Evolutionary conservation across 1,140 invertebrate species (phyloP), one percentile per base, ranked within the genome.

Genomic region (Psilanteris sp.): DNA sequence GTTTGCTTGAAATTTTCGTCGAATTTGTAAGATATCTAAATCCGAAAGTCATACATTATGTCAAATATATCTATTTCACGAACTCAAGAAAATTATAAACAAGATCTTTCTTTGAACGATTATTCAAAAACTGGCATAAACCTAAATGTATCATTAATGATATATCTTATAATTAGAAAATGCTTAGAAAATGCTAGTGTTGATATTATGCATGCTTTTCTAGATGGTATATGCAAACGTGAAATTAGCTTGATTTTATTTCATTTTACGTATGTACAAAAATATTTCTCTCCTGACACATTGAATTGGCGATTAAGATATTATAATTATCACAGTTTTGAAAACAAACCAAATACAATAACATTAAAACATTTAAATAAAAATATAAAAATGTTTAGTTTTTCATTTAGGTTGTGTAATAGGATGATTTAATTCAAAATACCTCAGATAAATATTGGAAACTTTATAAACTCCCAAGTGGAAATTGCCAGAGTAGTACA

Each of bases 11-110:
- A 52, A 59, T 44, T 77, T 70, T 46, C 80, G 76, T 9, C 41
- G 80, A 34, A 57, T 79, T 8, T 79, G 76, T 62, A 61, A 62
- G 29, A 46, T 48, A n/a, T 11, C 41, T 29, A 77, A 77, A 79
- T 1, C 29, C 7, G 5, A 10, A 15, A 44, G 36, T 14, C 5
- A 29, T 27, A 22, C 10, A 8, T 44, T 41, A 11, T 3, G 4
- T 7, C 24, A 57, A 20, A 64, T 32, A 4, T 14, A 27, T 4
- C 14, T 13, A 31, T 31, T 1, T 48, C 62, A n/a, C n/a, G 67
- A 18, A n/a, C 46, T 0, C 13, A 15, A 64, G 6, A 31, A 41
- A 54, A 72, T 22, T 71, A 71, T 10, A 3, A 37, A 5, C 0
- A 10, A 0, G 55, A 72, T 22, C 0, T 72, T 7, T 8, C 3